Evolutionary conservation across 2,113 vertebrate species (phyloP).

Genomic region (Campylomormyrus tamandua): DNA sequence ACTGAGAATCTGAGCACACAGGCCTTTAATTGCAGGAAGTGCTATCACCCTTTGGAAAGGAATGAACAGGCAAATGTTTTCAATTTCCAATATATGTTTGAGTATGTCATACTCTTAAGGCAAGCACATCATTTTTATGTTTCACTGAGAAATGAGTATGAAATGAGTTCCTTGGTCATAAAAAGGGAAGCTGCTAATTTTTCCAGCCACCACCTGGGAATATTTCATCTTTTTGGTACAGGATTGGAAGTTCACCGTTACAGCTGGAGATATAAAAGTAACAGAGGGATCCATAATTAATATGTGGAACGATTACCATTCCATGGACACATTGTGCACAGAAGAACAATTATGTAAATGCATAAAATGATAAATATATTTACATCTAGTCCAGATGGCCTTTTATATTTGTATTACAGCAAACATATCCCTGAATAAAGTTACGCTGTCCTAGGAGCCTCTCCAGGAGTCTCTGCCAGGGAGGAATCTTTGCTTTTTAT

Average conservation of each 20-base stretch:
- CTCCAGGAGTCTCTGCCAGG: not conserved
- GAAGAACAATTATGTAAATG: not conserved
- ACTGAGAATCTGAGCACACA: not conserved
- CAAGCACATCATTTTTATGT: not conserved
- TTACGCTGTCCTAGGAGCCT: not conserved
- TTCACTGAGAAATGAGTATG: not conserved
- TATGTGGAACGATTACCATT: not conserved
- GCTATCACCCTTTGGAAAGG: not conserved
- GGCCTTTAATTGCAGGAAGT: not conserved
- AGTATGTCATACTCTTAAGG: not conserved
- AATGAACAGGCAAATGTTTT: not conserved
- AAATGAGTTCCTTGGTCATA: not conserved
- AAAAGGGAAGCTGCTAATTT: not conserved
- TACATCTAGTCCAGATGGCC: not conserved
- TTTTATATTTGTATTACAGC: not conserved
- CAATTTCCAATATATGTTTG: not conserved
- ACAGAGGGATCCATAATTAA: not conserved
- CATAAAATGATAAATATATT: not conserved
- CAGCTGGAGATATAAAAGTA: not conserved
- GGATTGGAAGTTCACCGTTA: not conserved
- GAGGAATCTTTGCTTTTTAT: not conserved
- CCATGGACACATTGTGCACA: not conserved
- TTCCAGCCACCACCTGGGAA: not conserved
- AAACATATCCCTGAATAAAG: not conserved
- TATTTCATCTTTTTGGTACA: not conserved